These are phyloP conservation scores for Cryptocheilus praepositus DNA, from an alignment of 2,888 invertebrate species.

Conservation along the genomic window DNA sequence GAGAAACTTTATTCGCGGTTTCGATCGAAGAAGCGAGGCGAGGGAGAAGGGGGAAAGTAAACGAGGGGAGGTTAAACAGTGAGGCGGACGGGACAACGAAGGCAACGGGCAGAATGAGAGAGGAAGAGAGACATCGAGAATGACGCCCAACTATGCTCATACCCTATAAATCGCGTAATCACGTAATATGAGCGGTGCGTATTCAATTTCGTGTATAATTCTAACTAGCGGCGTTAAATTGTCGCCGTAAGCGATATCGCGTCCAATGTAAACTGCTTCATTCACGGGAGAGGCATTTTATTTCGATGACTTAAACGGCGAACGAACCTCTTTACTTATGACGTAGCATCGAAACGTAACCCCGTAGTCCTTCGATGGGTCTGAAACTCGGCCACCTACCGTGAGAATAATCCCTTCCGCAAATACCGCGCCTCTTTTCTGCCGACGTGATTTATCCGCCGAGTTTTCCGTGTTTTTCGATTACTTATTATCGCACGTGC, in stretches of 20 bases:
- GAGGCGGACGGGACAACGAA: constrained; percentile 12
- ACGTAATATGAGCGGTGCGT: constrained; percentile 59
- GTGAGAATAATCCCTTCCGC: constrained; percentile 22
- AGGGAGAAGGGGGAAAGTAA: constrained; percentile 13
- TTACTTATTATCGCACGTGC: constrained; percentile 28
- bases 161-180: constrained; percentile 60
- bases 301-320: not conserved
- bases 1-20: constrained; percentile 57
- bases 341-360: constrained; percentile 29
- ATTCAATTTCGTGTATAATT: constrained; percentile 67
- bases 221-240: constrained; percentile 63
- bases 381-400: constrained; percentile 28
- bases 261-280: constrained; percentile 51
- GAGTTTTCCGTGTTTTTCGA: constrained; percentile 18
- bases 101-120: not conserved
- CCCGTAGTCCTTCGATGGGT: constrained; percentile 4
- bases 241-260: constrained; percentile 59
- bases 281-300: constrained; percentile 24
- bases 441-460: constrained; percentile 16
- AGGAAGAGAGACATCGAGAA: constrained; percentile 8
- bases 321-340: constrained; percentile 9
- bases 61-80: constrained; percentile 9
- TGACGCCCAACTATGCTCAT: constrained; percentile 23
- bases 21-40: constrained; percentile 33
- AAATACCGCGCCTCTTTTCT: constrained; percentile 6